phyloP scores from a whole-genome alignment of 2,113 vertebrate genomes.

The Accipiter cooperii region DNA sequence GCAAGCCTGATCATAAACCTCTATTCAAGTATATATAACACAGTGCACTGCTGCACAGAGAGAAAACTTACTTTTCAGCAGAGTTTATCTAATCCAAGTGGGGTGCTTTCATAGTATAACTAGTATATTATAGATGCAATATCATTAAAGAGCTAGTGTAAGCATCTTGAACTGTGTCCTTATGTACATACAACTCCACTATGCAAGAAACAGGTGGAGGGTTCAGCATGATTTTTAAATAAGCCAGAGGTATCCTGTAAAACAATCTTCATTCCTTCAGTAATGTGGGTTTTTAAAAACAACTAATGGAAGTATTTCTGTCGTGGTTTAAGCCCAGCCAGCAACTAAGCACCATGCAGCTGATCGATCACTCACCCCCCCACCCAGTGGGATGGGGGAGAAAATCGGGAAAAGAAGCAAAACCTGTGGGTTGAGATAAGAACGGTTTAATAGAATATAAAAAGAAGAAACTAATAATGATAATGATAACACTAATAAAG shows the following conservation, averaged over 20 bases:
- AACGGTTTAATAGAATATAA: too few species aligned
- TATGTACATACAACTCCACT: rapidly evolving
- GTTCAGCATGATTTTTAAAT: background rate
- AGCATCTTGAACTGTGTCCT: background rate
- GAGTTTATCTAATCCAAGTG: background rate
- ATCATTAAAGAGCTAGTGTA: background rate
- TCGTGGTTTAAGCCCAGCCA: too few species aligned
- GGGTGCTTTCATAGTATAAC: background rate
- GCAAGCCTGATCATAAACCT: background rate
- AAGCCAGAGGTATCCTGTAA: background rate
- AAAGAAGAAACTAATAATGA: too few species aligned
- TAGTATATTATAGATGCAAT: background rate
- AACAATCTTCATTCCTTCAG: background rate
- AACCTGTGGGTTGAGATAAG: too few species aligned
- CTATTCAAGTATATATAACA: background rate
- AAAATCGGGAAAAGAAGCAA: too few species aligned
- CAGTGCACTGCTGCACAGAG: background rate
- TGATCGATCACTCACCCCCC: too few species aligned
- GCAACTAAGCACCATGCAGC: too few species aligned
- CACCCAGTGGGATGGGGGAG: too few species aligned
- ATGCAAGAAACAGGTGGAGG: background rate
- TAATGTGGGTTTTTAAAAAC: background rate
- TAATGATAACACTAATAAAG: too few species aligned
- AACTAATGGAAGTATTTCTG: background rate
- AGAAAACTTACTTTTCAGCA: background rate